Evolutionary conservation across 2,113 vertebrate genomes (phyloP).

Genomic region (Mesembrinibis cayennensis): DNA sequence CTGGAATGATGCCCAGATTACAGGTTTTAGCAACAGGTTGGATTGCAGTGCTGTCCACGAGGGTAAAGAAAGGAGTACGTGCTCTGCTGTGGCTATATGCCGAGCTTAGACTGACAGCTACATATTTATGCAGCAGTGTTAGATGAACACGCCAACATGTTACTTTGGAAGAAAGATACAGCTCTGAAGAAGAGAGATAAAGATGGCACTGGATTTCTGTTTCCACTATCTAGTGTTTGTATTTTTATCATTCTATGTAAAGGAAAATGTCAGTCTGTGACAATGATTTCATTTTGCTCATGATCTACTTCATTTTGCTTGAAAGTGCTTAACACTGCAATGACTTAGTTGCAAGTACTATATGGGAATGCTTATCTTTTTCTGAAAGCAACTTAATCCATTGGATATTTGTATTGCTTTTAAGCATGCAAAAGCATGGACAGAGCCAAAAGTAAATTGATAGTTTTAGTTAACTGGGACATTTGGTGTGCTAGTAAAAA

Average conservation of each 20-base stretch:
- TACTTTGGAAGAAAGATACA: slow-evolving; percentile 12
- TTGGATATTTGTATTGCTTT: not conserved
- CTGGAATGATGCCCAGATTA: not conserved
- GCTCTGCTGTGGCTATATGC: not conserved
- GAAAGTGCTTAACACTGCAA: not conserved
- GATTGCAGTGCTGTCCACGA: not conserved
- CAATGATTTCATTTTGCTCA: slow-evolving; percentile 14
- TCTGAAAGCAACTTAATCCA: not conserved
- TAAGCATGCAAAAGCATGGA: not conserved
- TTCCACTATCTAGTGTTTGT: slow-evolving; percentile 19
- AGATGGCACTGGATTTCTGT: not conserved
- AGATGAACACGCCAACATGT: not conserved
- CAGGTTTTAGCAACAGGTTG: not conserved
- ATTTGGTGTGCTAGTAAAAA: not conserved
- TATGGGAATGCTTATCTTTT: not conserved
- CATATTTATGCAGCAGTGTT: not conserved
- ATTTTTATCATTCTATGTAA: slow-evolving; percentile 25
- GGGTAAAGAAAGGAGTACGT: not conserved
- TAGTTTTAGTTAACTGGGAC: not conserved
- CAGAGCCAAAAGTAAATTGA: not conserved
- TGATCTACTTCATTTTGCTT: slow-evolving; percentile 24
- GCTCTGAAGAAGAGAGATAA: slow-evolving; percentile 8
- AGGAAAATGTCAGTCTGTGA: not conserved
- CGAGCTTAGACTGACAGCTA: not conserved
- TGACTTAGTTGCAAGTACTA: not conserved